Evolutionary conservation across 2,113 vertebrate species (phyloP), one percentile per base, ranked within the genome.

Genomic region (Tursiops truncatus): DNA sequence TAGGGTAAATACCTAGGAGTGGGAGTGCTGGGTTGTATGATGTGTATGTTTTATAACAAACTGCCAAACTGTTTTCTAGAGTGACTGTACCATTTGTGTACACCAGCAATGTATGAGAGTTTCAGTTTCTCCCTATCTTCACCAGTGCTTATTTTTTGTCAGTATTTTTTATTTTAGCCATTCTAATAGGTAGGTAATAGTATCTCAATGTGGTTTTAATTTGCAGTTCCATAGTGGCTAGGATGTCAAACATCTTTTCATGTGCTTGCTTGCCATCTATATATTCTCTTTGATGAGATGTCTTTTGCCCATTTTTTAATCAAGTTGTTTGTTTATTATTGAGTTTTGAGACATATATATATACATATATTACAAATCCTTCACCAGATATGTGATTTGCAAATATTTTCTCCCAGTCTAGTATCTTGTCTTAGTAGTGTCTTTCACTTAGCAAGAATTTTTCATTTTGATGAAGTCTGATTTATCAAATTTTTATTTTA

Each of bases 401-500:
- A 95, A 92, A 71, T 74, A 85, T 68, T 67, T 63, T 47, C 44
- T 38, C 58, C 36, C 1, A 21, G 5, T 60, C 53, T 60, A 56
- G 20, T n/a, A 84, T 63, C 21, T 84, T 50, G 33, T 62, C 38
- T 92, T 56, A 38, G 53, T 13, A 73, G 36, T 13, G 3, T 14
- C 67, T 82, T 84, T 77, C 38, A 56, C 38, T 56, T 47, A 91
- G 50, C 23, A 77, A 70, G 56, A 41, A 6, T n/a, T 95, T 96
- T 82, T 92, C 6, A 89, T 56, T 74, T 85, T 53, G 23, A 84
- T 80, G 36, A 91, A 93, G 47, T 96, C 41, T 36, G 38, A 63
- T 44, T 97, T 76, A 56, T 77, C 15, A 92, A 12, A n/a, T 82
- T 94, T 94, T 94, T 44, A 92, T 89, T 91, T 85, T 68, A 44